Base-by-base conservation (phyloP, 1,140 invertebrate genomes). In the Dendrolimus kikuchii region DNA sequence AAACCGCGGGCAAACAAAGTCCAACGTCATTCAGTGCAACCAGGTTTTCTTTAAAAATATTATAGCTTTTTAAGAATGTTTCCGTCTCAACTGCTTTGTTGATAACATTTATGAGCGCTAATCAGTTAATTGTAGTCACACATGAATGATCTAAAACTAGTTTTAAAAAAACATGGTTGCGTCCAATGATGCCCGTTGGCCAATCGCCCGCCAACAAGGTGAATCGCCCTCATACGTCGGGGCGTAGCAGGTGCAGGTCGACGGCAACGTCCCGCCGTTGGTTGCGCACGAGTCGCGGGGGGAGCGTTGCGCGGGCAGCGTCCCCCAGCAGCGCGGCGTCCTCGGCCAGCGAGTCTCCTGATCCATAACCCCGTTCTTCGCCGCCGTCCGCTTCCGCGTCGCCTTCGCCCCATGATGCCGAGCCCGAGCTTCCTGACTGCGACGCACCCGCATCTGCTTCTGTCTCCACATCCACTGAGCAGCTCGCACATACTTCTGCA, bases 311-410 rank as follows among this genome's bases (percentile, higher is more conserved):
- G 46, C 71, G 77, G 38, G 69, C 66, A 5, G 71, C 66, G 46
- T 76, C 78, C 44, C 84, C 80, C 38, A 90, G 75, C 50, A 90
- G 75, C 43, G 90, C 90, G 39, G 90, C 89, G 71, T 90, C 89
- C 53, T 89, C 89, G 40, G 74, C 87, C 38, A 88, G 83, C 40
- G 76, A 82, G 74, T 86, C 82, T 4, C 74, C 89, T 52, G 88
- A 88, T 60, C 88, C 89, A 69, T 89, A 89, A 56, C 77, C 88
- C 57, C 89, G 68, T 68, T 89, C 80, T 58, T 88, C 86, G 2
- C 71, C 71, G 5, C 65, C 74, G 38, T 81, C 81, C 7, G 78
- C 81, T 66, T 89, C 71, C 5, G 66, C 74, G 38, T 81, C 81
- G 7, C 80, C 81, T 66, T 89, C 89, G 56, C 74, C 89, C 89